Percentiles rank a stretch among this genome's conserved stretches.
Evolutionary conservation across 2,797 vertebrate genomes (phyloP).

Genomic region (Takifugu rubripes): DNA sequence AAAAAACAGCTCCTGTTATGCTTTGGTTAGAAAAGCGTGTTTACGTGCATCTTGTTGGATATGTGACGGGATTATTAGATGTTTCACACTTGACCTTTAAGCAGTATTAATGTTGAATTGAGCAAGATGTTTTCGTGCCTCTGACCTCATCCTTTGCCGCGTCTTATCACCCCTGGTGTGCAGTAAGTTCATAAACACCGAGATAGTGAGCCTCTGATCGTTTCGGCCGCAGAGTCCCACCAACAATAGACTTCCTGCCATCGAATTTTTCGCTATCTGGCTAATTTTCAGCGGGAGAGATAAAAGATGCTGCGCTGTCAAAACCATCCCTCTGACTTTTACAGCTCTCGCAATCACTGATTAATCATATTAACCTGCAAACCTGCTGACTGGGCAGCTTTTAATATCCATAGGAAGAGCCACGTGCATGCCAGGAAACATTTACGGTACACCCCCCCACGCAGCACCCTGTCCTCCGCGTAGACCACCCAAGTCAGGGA

Average conservation of each 20-base stretch:
- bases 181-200: conserved; percentile 4
- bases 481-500: conserved; percentile 6
- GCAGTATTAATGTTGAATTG: conserved; percentile 5
- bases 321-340: not conserved
- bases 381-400: conserved; percentile 16
- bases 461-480: not conserved
- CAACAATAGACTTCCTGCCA: too few relatives aligned
- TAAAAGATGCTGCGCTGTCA: not conserved
- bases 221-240: too few relatives aligned
- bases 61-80: too few relatives aligned
- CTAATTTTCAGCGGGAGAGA: not conserved
- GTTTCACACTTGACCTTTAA: not conserved
- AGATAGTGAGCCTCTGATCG: too few relatives aligned
- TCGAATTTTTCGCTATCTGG: too few relatives aligned
- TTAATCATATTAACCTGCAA: conserved; percentile 6
- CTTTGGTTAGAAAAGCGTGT: too few relatives aligned
- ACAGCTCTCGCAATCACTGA: not conserved
- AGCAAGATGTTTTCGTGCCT: conserved; percentile 47
- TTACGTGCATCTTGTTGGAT: too few relatives aligned
- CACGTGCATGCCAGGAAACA: conserved; percentile 2
- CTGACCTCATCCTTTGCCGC: conserved; percentile 29
- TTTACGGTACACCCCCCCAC: conserved; percentile 7
- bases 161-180: conserved; percentile 38
- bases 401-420: not conserved
- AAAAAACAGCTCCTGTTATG: too few relatives aligned